Evolutionary conservation across 37 sponge, comb jelly and placozoan species (phyloP), one percentile per base, ranked within the genome.

Genomic region (Agelas oroides): DNA sequence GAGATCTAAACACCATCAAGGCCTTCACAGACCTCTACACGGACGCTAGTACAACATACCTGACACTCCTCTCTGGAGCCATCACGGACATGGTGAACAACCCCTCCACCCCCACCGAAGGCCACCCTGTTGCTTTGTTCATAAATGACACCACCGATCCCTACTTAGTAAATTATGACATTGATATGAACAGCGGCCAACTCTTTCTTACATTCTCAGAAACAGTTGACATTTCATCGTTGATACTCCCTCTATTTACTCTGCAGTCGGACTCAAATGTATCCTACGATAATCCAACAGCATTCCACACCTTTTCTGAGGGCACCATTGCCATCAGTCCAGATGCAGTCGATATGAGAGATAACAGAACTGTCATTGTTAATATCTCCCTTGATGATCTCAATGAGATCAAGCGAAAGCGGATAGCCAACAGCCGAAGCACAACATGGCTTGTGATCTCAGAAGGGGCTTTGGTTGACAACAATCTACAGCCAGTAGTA

Each of bases 51-150:
- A 88, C 89, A 12, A 87, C 86, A 32, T 96, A 82, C 59, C 36
- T 96, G 18, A 82, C 82, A 0, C 56, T 96, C 56, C 17, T 55
- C 0, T 75, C 56, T 18, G 94, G 94, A 17, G 70, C 92, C 38
- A 89, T 93, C 31, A 2, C n/a, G n/a, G 97, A 96, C 66, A 96
- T 94, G 88, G 87, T 79, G 5, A n/a, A 61, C 39, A 96, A 96
- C 73, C 92, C 97, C 34, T 91, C 89, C 25, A 71, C 84, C 25
- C 82, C 92, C 0, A 59, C 86, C 5, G 56, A 62, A 17, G 80
- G 82, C 16, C 53, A 78, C 24, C 87, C 27, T 21, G 91, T 88
- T 21, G 56, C 65, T 23, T 35, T 86, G 54, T 96, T 76, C 85
- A 71, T 86, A 12, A 71, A 82, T 73, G 97, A 96, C 77, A 86